Base-by-base conservation (phyloP, 2,797 vertebrate species). In the Platyrinchus mystaceus region DNA sequence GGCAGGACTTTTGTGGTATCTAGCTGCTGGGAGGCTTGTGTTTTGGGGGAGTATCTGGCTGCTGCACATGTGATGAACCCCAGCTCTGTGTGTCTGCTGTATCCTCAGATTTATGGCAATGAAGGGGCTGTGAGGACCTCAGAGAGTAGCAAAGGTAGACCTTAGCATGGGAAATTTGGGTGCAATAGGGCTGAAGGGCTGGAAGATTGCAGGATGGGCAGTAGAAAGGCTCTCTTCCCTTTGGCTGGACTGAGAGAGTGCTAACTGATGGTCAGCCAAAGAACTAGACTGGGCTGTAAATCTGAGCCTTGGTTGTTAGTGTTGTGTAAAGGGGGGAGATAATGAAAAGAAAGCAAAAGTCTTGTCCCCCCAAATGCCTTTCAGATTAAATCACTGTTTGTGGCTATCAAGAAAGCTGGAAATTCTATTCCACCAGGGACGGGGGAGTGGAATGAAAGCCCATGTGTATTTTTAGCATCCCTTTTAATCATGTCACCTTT, bases 401-500 rank as follows among this genome's bases (percentile, higher is more conserved):
- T 78, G 66, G 76, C 50, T 75, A 85, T 71, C 36, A 78, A 43
- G 30, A 87, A 89, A 81, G 68, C 36, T 88, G 82, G 36, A 89
- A 84, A 68, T 84, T 77, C 75, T 71, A 21, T 92, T 89, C 55
- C 47, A 52, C 62, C 50, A 81, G 73, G 2, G 7, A 77, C 0
- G 7, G 56, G 52, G 70, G 92, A 64, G 75, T 24, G 56, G 53
- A 92, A 62, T 30, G 55, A 93, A 88, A 87, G 76, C 28, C 62
- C 76, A 26, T 36, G 66, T 73, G 32, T 97, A 92, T 96, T 96
- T 96, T 96, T 96, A 94, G 93, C 73, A 91, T 73, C 66, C 32
- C 62, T 87, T 86, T 44, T 93, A 91, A 92, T 90, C 78, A 30
- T 75, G 89, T 95, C 92, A 96, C 87, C 93, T 95, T 95, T 92